Percentiles rank a stretch among this genome's conserved stretches.
These are phyloP conservation scores for Ochropacha duplaris DNA, from an alignment of 2,888 invertebrate genomes.

Conservation along the genomic window DNA sequence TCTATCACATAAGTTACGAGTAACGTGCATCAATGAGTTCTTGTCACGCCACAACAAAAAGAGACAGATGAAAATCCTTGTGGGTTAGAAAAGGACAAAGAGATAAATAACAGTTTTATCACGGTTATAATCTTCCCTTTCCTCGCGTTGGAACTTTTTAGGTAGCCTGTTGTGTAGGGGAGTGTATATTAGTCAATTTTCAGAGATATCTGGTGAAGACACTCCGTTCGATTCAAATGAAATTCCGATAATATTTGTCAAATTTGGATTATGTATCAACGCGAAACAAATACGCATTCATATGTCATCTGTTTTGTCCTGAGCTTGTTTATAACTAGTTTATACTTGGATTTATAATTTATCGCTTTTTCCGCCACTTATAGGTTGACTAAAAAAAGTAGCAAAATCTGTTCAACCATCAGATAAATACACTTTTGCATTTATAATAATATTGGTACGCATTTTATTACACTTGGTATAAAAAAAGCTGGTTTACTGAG, in stretches of 20 bases:
- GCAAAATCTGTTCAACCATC: too few relatives aligned
- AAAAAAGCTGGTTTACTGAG: too few relatives aligned
- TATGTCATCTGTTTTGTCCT: too few relatives aligned
- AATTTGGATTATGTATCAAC: too few relatives aligned
- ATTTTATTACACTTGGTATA: too few relatives aligned
- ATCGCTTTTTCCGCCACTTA: too few relatives aligned
- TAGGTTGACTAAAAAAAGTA: too few relatives aligned
- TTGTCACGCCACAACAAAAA: constrained; percentile 54
- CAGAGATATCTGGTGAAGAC: background rate
- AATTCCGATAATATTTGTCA: background rate
- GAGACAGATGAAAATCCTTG: constrained; percentile 17
- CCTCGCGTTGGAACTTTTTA: constrained; percentile 15
- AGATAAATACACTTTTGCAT: too few relatives aligned
- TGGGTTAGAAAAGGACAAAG: constrained; percentile 32
- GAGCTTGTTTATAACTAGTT: too few relatives aligned
- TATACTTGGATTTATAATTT: too few relatives aligned
- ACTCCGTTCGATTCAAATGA: background rate
- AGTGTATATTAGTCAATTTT: background rate
- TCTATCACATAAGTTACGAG: constrained; percentile 45
- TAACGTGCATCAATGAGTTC: constrained; percentile 40
- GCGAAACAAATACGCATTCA: too few relatives aligned
- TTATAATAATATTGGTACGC: too few relatives aligned
- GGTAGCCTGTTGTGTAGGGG: constrained; percentile 2
- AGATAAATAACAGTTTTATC: constrained; percentile 45
- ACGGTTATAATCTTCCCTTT: constrained; percentile 24